Percentiles rank a stretch among this genome's conserved stretches.
phyloP scores from a whole-genome alignment of 2,113 vertebrate species.

The Corapipo altera region DNA sequence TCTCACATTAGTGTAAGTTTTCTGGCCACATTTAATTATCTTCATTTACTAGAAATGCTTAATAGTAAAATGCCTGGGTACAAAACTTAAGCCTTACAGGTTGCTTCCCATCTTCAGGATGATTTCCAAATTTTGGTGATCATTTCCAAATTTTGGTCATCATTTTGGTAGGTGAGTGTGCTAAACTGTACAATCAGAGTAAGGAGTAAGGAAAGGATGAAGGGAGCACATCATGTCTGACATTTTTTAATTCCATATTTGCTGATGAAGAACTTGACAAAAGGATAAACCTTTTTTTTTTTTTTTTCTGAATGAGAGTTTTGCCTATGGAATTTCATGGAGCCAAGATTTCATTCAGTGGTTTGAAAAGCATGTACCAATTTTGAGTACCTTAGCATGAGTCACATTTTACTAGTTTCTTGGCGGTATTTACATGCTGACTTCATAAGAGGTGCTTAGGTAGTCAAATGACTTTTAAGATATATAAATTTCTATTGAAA shows the following conservation, averaged over 20 bases:
- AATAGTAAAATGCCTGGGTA: background rate
- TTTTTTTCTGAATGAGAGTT: background rate
- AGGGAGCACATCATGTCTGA: background rate
- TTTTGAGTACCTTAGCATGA: background rate
- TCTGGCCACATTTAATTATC: background rate
- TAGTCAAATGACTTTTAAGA: background rate
- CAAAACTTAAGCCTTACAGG: rapidly evolving
- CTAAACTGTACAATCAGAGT: background rate
- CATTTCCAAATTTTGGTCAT: background rate
- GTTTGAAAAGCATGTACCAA: background rate
- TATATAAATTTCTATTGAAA: background rate
- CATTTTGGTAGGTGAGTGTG: background rate
- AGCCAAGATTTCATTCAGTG: background rate
- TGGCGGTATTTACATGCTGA: background rate
- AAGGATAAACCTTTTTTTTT: background rate
- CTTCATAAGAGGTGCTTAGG: background rate
- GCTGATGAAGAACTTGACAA: background rate
- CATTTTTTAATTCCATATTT: background rate
- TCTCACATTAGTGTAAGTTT: background rate
- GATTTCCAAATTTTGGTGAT: background rate
- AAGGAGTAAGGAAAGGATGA: background rate
- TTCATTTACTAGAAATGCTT: background rate
- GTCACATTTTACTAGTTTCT: background rate
- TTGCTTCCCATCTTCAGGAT: background rate
- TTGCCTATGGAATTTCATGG: background rate